Conservation (phyloP, 2,888 invertebrate species). For the Cerastoderma edule region DNA sequence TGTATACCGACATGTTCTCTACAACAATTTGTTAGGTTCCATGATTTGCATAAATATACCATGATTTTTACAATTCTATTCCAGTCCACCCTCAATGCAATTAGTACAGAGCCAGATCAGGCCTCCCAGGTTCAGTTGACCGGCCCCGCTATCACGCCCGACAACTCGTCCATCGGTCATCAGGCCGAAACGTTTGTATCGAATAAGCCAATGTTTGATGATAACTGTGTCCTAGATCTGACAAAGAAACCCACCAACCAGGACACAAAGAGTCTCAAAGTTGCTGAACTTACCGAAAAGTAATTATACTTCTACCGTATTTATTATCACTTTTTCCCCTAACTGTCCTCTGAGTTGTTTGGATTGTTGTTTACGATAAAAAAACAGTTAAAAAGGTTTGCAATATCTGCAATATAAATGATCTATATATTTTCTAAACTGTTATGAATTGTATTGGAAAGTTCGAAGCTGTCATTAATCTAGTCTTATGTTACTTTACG, state of each 20-base stretch:
- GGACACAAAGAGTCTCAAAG: neutral
- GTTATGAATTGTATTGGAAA: too few relatives aligned
- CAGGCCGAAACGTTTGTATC: constrained; percentile 1
- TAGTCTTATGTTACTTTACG: too few relatives aligned
- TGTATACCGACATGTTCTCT: too few relatives aligned
- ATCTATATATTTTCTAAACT: too few relatives aligned
- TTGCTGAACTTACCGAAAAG: neutral
- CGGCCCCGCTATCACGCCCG: neutral
- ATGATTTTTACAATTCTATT: neutral
- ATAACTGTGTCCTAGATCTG: constrained; percentile 39
- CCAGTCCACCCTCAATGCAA: neutral
- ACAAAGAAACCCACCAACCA: constrained; percentile 33
- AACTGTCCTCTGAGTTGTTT: too few relatives aligned
- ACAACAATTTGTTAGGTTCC: too few relatives aligned
- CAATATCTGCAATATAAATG: too few relatives aligned
- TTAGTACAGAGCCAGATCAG: neutral
- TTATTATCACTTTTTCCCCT: too few relatives aligned
- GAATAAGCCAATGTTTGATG: constrained; percentile 18
- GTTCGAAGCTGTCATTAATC: too few relatives aligned
- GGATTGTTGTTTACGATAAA: too few relatives aligned
- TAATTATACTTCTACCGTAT: constrained; percentile 1
- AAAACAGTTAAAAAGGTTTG: too few relatives aligned
- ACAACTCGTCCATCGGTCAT: neutral
- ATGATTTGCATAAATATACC: too few relatives aligned
- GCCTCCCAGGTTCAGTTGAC: neutral